phyloP scores from a whole-genome alignment of 2,797 vertebrate genomes.

The Typhlichthys subterraneus region DNA sequence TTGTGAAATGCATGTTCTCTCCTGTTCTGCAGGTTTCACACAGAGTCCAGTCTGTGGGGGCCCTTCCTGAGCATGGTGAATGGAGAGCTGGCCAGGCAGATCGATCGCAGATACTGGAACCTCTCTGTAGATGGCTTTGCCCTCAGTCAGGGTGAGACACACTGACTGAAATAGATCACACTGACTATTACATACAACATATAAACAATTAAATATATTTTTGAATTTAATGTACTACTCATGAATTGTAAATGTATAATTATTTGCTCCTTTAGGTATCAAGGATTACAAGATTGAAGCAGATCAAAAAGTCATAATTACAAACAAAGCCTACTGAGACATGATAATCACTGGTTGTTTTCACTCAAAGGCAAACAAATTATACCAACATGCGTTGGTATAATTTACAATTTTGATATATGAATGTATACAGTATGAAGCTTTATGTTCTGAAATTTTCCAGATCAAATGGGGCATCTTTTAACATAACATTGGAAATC shows the following conservation, averaged over 20 bases:
- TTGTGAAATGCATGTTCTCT: not conserved
- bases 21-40: conserved; percentile 79
- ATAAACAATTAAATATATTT: not conserved
- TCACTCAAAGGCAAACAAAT: too few species aligned
- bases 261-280: conserved; percentile 75
- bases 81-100: conserved; percentile 75
- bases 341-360: too few species aligned
- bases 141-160: conserved; percentile 77
- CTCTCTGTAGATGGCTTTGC: conserved; percentile 71
- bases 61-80: conserved; percentile 84
- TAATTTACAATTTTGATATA: too few species aligned
- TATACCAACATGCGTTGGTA: too few species aligned
- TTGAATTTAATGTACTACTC: not conserved
- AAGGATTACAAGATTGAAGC: conserved; percentile 80
- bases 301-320: conserved; percentile 80
- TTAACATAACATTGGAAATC: too few species aligned
- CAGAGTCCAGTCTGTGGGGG: conserved; percentile 81
- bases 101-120: conserved; percentile 85
- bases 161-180: not conserved
- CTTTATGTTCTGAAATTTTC: too few species aligned
- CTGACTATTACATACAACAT: not conserved
- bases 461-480: too few species aligned
- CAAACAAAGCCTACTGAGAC: conserved; percentile 76
- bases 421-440: too few species aligned
- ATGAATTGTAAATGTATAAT: conserved; percentile 10